Evolutionary conservation across 2,888 invertebrate species (phyloP), one percentile per base, ranked within the genome.

Genomic region (Spilosoma lubricipeda): DNA sequence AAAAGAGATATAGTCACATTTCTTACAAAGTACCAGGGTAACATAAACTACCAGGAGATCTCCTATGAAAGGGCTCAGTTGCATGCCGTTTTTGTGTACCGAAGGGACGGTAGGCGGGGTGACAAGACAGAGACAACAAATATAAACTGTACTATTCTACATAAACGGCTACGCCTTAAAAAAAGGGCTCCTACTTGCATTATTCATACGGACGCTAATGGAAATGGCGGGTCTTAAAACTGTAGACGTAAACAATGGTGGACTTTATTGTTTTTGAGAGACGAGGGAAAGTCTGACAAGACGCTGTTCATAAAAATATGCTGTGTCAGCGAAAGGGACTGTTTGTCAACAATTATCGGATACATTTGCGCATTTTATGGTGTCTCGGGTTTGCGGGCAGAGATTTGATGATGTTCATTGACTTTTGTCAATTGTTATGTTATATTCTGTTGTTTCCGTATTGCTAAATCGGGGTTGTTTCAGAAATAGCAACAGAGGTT

Each of bases 161-260:
- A 78, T 82, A 81, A 87, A 85, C 79, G 77, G 81, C 66, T 71
- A 74, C 81, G 81, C 81, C 79, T 76, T 83, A 79, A 80, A 89
- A 70, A 88, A 89, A 85, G 84, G 85, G 84, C 78, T 75, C 78
- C 79, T 75, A 80, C 82, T 88, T 90, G 87, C 90, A 90, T 91
- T 90, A 92, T 92, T 91, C 90, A 92, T 92, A 86, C 82, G 80
- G 82, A 88, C 87, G 87, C 87, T 90, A 90, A 91, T 91, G 88
- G 87, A 88, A 90, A 90, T 87, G 87, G 86, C 84, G 86, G 86
- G 85, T 86, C 86, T 86, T 89, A 87, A 87, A 89, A 85, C 85
- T 86, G 87, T 87, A 85, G 84, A 88, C 86, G 86, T 87, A 89
- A 90, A 88, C 87, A 90, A 85, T 82, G 82, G 78, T 73, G 72